phyloP scores from a whole-genome alignment of 2,113 vertebrate species.

The Sus scrofa region T2T-Sscrofa CM000812.6:42426001-42426500 shows the following conservation, averaged over 20 bases:
- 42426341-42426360: too few species aligned
- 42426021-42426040: background rate
- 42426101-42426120: slow-evolving; percentile 27
- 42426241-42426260: background rate
- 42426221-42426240: background rate
- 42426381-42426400: too few species aligned
- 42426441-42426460: too few species aligned
- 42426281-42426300: background rate
- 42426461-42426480: slow-evolving; percentile 55
- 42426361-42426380: too few species aligned
- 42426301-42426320: slow-evolving; percentile 30
- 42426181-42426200: background rate
- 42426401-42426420: too few species aligned
- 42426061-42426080: slow-evolving; percentile 2
- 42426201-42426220: background rate
- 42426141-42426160: slow-evolving; percentile 42
- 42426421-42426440: too few species aligned
- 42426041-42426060: slow-evolving; percentile 18
- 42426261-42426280: background rate
- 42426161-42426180: slow-evolving; percentile 49
- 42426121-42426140: slow-evolving; percentile 17
- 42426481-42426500: slow-evolving; percentile 60
- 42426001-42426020: background rate
- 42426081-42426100: background rate
- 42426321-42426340: too few species aligned